Evolutionary conservation across 2,113 vertebrate genomes (phyloP).

Genomic region (rat (Rattus norvegicus)): GRCr8 NC_086036.1:77653501-77654000

Average conservation of each 20-base stretch:
- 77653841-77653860: fast-evolving
- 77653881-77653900: fast-evolving
- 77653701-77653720: background rate
- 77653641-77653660: background rate
- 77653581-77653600: too few relatives aligned
- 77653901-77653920: too few relatives aligned
- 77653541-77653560: background rate
- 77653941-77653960: background rate
- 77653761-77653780: background rate
- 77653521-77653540: background rate
- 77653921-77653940: background rate
- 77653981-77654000: fast-evolving
- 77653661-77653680: background rate
- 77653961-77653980: background rate
- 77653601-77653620: background rate
- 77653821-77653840: background rate
- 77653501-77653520: background rate
- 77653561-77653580: background rate
- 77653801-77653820: background rate
- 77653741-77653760: background rate
- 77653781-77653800: background rate
- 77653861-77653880: fast-evolving
- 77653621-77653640: background rate
- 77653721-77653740: background rate
- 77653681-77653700: background rate